Evolutionary conservation across 2,113 vertebrate genomes (phyloP), one percentile per base, ranked within the genome.

Genomic region (Thunnus maccoyii): DNA sequence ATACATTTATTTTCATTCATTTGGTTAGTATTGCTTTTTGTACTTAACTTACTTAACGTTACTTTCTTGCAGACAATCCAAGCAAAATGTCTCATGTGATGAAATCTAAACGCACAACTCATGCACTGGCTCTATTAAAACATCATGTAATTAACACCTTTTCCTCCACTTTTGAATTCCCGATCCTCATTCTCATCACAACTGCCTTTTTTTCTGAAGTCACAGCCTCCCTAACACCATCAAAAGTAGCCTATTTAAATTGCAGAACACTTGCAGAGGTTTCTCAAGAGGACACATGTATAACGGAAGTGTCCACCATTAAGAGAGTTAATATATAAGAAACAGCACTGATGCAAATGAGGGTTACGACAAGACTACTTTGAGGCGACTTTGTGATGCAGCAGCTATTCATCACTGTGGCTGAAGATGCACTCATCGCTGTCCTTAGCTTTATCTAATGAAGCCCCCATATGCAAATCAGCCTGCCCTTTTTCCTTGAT

Each of bases 401-500:
- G 96, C 95, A 96, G 97, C 97, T 96, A 99, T 99, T 99, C 97
- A 99, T 99, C 98, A 99, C 96, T 92, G 95, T 91, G 93, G 96
- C 96, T 96, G 96, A 95, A 96, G 96, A 97, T 96, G 96, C 96
- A 97, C 96, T 96, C 94, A 92, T 96, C 94, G 93, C 93, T 94
- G 96, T 99, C 97, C 97, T 98, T 97, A 98, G 96, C 96, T 97
- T 97, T 98, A 97, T 98, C 96, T 99, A 98, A 99, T 98, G 97
- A 98, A 98, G 97, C 96, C 96, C 95, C 96, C 96, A 89, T 96
- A 99, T 99, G 98, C 96, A 99, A 99, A 99, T 99, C 95, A 98
- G 96, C 92, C 80, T 97, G 97, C 96, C 97, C 97, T 98, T 99
- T 98, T 96, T 96, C 52, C 88, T 95, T 95, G 93, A 86, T 89